These are phyloP conservation scores for Sylvietta virens DNA, from an alignment of 2,113 vertebrate species.

Conservation along the genomic window DNA sequence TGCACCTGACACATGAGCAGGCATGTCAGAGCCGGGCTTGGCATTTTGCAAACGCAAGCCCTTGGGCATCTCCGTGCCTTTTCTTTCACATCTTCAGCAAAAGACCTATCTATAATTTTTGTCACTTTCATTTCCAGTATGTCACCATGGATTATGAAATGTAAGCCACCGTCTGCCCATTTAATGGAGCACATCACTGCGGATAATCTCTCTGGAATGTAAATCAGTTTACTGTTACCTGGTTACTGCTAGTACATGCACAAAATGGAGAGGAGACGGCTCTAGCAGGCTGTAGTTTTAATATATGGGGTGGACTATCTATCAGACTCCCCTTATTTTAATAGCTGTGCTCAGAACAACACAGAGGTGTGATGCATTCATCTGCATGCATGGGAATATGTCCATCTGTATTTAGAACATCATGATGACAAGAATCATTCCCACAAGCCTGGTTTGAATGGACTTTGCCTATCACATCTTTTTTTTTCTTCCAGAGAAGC, in stretches of 20 bases:
- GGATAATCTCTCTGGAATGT: not conserved
- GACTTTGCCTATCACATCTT: not conserved
- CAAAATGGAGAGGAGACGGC: not conserved
- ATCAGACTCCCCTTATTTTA: not conserved
- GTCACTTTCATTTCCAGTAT: conserved; percentile 12
- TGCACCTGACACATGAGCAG: rapidly evolving
- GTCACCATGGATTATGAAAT: conserved; percentile 35
- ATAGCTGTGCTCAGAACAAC: not conserved
- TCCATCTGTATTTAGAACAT: not conserved
- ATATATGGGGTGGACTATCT: not conserved
- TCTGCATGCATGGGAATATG: not conserved
- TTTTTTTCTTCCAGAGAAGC: not conserved
- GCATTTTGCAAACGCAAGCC: not conserved
- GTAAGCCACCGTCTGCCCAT: not conserved
- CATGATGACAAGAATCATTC: not conserved
- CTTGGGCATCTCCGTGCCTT: not conserved
- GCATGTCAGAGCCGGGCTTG: not conserved
- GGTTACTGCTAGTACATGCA: conserved; percentile 2
- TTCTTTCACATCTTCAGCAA: not conserved
- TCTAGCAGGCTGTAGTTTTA: not conserved
- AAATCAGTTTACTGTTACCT: conserved; percentile 48
- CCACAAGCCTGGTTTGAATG: not conserved
- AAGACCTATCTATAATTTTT: conserved; percentile 5
- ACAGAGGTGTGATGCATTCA: not conserved
- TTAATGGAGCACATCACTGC: not conserved